phyloP scores from a whole-genome alignment of 2,888 invertebrate genomes.

The Aleiodes testaceus region DNA sequence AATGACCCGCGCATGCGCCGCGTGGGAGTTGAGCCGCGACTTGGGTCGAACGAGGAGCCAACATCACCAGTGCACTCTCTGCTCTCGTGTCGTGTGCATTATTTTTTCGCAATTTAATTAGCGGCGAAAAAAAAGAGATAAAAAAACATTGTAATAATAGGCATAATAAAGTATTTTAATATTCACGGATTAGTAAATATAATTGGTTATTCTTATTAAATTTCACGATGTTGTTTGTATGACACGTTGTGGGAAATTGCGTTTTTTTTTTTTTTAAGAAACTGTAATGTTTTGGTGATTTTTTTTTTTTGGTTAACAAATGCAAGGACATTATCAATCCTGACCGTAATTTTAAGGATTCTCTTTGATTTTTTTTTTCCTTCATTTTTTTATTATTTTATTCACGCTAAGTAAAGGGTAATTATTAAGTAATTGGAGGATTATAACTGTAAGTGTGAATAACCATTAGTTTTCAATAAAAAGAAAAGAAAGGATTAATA shows the following conservation, averaged over 20 bases:
- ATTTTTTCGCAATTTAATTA: constrained; percentile 7
- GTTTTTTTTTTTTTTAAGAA: neutral
- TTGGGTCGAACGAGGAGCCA: constrained; percentile 68
- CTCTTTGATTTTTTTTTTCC: too few relatives aligned
- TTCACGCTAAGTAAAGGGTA: too few relatives aligned
- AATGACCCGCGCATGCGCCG: constrained; percentile 66
- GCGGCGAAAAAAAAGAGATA: too few relatives aligned
- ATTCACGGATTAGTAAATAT: neutral
- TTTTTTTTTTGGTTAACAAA: neutral
- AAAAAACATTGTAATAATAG: neutral
- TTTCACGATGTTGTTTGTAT: neutral
- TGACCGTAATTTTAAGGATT: too few relatives aligned
- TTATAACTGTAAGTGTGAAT: too few relatives aligned
- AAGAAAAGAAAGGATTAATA: too few relatives aligned
- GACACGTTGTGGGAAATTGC: neutral
- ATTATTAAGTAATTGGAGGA: too few relatives aligned
- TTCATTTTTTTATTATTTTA: too few relatives aligned
- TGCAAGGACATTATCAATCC: neutral
- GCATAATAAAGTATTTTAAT: constrained; percentile 2
- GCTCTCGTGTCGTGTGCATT: constrained; percentile 65
- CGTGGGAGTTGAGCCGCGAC: constrained; percentile 63
- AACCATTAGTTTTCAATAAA: too few relatives aligned
- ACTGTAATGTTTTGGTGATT: neutral
- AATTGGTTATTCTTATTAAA: neutral
- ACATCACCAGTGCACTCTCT: constrained; percentile 70